Evolutionary conservation across 2,113 vertebrate genomes (phyloP), one percentile per base, ranked within the genome.

Genomic region (Panthera leo): DNA sequence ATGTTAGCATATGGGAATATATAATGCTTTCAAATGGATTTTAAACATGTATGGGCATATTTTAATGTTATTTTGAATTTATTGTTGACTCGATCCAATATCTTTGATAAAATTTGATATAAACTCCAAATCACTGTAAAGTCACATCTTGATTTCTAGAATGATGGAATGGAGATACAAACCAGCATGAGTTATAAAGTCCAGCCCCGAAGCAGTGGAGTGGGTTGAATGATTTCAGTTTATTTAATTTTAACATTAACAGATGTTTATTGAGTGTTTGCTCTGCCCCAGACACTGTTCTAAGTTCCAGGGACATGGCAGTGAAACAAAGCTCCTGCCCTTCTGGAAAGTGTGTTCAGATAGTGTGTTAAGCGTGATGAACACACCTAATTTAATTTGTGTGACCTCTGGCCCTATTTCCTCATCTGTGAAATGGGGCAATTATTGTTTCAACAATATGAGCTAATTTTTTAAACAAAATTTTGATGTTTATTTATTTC

Each of bases 11-110:
- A 88, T 94, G 48, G 36, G 80, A 76, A 10, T 42, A 75, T 34
- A 86, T 67, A 91, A 79, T 78, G 39, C 19, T 82, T 93, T 89
- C n/a, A 83, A 85, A 71, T n/a, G 34, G 51, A 11, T 9, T 90
- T 68, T 61, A 68, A 92, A 73, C 3, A 10, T 13, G 0, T 65
- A 6, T 70, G 48, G 8, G 18, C 76, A 55, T 83, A 39, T 83
- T 65, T 1, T 48, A 85, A 58, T 92, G 11, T 34, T 76, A 92
- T 70, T 89, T 94, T 89, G 51, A 93, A 95, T 61, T 85, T 84
- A 39, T 31, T 89, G 2, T 93, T 51, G 67, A 83, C 51, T 86
- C 6, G 6, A 61, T 78, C 53, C 71, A 89, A 76, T 82, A 39
- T 42, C 80, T 53, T 93, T 61, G 5, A 61, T 87, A 86, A 92